Evolutionary conservation across 2,113 vertebrate species (phyloP).

Genomic region (Oostethus manadensis): DNA sequence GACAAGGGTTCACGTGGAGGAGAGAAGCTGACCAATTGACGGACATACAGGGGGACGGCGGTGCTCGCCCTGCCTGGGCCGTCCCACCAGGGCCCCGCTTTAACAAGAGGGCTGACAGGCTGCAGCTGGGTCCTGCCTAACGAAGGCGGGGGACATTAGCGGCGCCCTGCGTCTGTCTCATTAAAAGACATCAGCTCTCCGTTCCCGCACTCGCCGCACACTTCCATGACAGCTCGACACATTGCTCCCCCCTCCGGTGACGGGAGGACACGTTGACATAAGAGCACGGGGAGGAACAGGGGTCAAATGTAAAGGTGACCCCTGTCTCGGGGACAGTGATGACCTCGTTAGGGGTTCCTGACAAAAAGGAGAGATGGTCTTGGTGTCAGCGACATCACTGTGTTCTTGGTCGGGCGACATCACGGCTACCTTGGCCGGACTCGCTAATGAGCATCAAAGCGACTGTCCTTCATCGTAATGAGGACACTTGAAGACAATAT

Average conservation of each 20-base stretch:
- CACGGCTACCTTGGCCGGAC: conserved; percentile 36
- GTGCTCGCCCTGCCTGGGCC: conserved; percentile 46
- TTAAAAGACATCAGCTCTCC: conserved; percentile 98
- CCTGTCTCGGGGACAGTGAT: conserved; percentile 70
- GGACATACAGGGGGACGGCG: conserved; percentile 83
- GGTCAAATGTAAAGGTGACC: conserved; percentile 77
- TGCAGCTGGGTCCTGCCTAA: conserved; percentile 91
- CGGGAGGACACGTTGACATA: conserved; percentile 68
- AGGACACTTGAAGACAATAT: conserved; percentile 63
- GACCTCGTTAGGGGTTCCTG: conserved; percentile 72
- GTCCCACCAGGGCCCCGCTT: conserved; percentile 73
- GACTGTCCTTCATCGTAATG: conserved; percentile 70
- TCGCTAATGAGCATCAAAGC: conserved; percentile 71
- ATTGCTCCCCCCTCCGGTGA: conserved; percentile 72
- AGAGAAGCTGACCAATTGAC: conserved; percentile 69
- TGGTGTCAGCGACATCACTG: conserved; percentile 68
- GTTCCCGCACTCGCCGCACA: conserved; percentile 80
- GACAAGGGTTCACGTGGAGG: conserved; percentile 74
- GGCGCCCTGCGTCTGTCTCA: conserved; percentile 96
- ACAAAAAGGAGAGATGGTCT: conserved; percentile 63
- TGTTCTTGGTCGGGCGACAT: conserved; percentile 65
- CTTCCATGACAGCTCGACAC: conserved; percentile 86
- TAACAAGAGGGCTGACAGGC: conserved; percentile 94
- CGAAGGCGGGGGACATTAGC: conserved; percentile 91
- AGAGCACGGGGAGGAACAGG: conserved; percentile 64